Base-by-base conservation (phyloP, 2,113 vertebrate genomes). In the Ondatra zibethicus region DNA sequence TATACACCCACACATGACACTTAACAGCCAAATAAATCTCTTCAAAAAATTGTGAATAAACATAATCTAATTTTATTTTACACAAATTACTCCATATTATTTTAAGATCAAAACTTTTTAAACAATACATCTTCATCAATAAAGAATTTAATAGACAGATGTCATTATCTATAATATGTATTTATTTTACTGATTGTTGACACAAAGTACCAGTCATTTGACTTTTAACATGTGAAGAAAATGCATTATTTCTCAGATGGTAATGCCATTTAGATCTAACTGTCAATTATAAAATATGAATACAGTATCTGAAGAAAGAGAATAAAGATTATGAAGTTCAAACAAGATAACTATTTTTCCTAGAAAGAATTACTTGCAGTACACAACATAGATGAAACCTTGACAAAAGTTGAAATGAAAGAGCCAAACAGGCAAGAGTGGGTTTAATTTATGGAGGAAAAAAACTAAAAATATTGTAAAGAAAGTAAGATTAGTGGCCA, bases 11-110 rank as follows among this genome's bases (percentile, higher is more conserved):
- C 84, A 86, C 19, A 52, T 10, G 42, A 29, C 42, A 86, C 58
- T 85, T 85, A 77, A 10, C 61, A 84, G n/a, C n/a, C 39, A 85
- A 65, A 65, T 85, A 45, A 87, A 39, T 31, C 25, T 84, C 75
- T 95, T 76, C 47, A 89, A 97, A 97, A 91, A 97, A 97, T 65
- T 76, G 36, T 68, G 88, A 92, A 63, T 72, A 10, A 95, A 50
- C 47, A 92, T 76, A 76, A 89, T 93, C 91, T 66, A 76, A 89
- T 93, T 92, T 66, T 93, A 85, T 65, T 80, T 77, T 85, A 66
- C 25, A 78, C 6, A 76, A 86, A 86, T 77, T 82, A 86, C 33
- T 61, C 52, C 17, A 25, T 66, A 66, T 85, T 29, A 87, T 63
- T 94, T 78, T 95, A 91, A 92, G 10, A 76, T 27, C 80, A 68